phyloP scores from a whole-genome alignment of 53 echinoderm and acorn worm species.

The Antedon mediterranea region DNA sequence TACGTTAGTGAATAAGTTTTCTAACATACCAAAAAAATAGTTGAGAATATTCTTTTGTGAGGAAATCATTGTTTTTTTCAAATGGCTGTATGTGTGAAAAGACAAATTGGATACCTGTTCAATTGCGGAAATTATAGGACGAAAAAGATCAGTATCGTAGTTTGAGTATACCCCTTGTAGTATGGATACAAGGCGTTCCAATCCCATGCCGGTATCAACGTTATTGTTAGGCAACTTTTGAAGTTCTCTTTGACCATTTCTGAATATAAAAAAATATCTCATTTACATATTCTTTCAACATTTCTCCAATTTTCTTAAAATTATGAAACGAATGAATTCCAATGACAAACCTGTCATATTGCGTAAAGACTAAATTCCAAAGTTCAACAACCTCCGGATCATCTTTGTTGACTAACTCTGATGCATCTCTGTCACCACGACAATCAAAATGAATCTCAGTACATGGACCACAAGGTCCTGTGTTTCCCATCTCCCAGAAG shows the following conservation, averaged over 20 bases:
- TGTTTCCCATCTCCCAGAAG: constrained; percentile 96
- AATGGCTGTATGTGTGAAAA: too few species aligned
- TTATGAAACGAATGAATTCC: too few species aligned
- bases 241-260: constrained; percentile 45
- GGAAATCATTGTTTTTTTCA: too few species aligned
- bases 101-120: constrained; percentile 67
- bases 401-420: constrained; percentile 49
- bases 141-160: constrained; percentile 92
- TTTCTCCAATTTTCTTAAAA: too few species aligned
- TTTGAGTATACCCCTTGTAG: constrained; percentile 70
- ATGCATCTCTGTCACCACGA: constrained; percentile 57
- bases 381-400: constrained; percentile 67
- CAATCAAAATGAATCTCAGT: constrained; percentile 94
- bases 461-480: constrained; percentile 83
- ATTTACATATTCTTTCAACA: too few species aligned
- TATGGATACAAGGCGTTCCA: constrained; percentile 82
- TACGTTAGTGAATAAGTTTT: too few species aligned
- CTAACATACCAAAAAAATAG: too few species aligned
- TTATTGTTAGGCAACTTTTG: constrained; percentile 52
- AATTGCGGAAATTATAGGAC: constrained; percentile 61
- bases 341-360: constrained; percentile 59
- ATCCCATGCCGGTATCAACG: constrained; percentile 87
- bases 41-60: too few species aligned
- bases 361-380: constrained; percentile 96
- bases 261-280: constrained; percentile 4